phyloP scores from a whole-genome alignment of 2,113 vertebrate species.

The Litocranius walleri region DNA sequence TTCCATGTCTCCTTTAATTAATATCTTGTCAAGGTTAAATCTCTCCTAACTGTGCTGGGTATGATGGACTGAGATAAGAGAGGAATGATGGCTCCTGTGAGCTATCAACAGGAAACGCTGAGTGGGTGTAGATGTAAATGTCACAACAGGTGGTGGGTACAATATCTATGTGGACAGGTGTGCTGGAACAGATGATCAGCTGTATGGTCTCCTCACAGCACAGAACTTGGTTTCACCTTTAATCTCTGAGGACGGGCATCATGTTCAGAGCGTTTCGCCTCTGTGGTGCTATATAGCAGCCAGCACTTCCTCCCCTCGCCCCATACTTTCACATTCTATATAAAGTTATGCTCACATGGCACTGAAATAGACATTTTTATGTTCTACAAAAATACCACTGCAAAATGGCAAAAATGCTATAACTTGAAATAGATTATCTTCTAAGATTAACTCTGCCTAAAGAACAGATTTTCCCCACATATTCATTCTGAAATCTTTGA shows the following conservation, averaged over 20 bases:
- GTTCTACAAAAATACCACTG: conserved; percentile 70
- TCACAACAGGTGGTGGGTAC: neutral
- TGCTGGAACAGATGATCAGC: neutral
- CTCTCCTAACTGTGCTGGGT: neutral
- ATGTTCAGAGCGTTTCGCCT: neutral
- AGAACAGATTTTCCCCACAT: conserved; percentile 39
- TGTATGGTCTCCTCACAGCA: neutral
- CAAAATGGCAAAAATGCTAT: conserved; percentile 71
- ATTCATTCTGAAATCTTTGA: conserved; percentile 62
- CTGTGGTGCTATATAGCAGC: neutral
- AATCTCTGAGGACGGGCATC: conserved; percentile 11
- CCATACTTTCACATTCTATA: conserved; percentile 68
- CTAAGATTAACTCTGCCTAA: conserved; percentile 69
- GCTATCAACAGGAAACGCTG: neutral
- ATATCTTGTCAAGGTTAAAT: neutral
- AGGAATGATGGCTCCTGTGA: neutral
- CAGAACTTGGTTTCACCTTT: neutral
- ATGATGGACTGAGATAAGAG: neutral
- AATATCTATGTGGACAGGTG: neutral
- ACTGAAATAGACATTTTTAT: conserved; percentile 71
- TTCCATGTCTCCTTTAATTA: neutral
- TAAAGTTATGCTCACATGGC: conserved; percentile 68
- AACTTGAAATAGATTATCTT: conserved; percentile 72
- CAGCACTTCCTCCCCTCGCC: conserved; percentile 52
- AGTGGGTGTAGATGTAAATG: neutral